phyloP scores from a whole-genome alignment of 2,797 vertebrate genomes.

The Liasis olivaceus region DNA sequence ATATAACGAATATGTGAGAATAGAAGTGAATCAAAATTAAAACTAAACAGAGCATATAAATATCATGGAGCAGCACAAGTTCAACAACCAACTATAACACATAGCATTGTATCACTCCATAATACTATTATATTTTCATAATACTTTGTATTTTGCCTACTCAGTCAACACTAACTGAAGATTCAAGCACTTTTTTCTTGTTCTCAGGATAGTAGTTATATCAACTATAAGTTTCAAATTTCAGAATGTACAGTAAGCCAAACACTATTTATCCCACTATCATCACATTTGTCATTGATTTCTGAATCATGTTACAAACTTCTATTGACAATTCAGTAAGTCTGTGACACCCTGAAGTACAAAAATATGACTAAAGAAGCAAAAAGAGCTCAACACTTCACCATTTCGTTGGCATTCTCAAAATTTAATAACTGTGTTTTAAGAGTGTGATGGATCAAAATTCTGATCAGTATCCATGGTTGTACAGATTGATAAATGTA shows the following conservation, averaged over 20 bases:
- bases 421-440: neutral
- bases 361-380: neutral
- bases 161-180: too few relatives aligned
- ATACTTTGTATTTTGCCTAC: too few relatives aligned
- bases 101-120: too few relatives aligned
- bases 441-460: neutral
- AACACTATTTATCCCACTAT: neutral
- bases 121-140: too few relatives aligned
- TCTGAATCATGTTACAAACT: neutral
- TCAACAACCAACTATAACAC: too few relatives aligned
- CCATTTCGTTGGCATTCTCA: neutral
- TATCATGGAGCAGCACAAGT: too few relatives aligned
- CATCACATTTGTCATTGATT: neutral
- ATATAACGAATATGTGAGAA: too few relatives aligned
- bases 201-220: neutral
- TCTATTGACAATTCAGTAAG: neutral
- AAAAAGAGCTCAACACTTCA: neutral
- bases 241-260: too few relatives aligned
- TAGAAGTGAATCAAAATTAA: too few relatives aligned
- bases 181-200: neutral
- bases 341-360: neutral
- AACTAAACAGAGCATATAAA: too few relatives aligned
- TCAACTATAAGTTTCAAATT: neutral
- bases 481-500: neutral
- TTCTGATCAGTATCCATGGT: neutral